Evolutionary conservation across 2,797 vertebrate genomes (phyloP), one percentile per base, ranked within the genome.

Genomic region (Austrolebias charrua): DNA sequence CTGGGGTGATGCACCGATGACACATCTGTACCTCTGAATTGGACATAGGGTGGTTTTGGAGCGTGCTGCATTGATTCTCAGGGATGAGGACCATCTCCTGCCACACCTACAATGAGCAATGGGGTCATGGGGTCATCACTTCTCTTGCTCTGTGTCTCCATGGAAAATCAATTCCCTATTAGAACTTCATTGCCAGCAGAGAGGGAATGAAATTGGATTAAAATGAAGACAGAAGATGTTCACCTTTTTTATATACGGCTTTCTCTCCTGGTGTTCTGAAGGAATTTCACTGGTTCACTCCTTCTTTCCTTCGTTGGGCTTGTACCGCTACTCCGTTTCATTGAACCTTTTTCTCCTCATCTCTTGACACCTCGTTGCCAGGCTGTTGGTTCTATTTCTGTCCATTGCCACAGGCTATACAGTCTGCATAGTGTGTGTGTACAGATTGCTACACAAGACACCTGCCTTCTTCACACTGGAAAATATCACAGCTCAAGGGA

Each of bases 361-460:
- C 88, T 90, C 89, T 83, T 80, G 82, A 86, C 86, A 89, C 71
- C 90, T 87, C 86, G 85, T 83, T 84, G 87, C 76, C 89, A 88
- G 87, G 88, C 88, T 91, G 89, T 85, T 88, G 78, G 75, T 86
- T 88, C 90, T 90, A 91, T 92, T 92, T 90, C 80, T 68, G 85
- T 89, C 74, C 75, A 60, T 59, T 54, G 86, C 90, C 28, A 60
- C 63, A 54, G 86, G 90, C 90, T 86, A 85, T 80, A 86, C 87
- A 79, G 88, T 89, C 86, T 86, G 80, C 83, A 89, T 87, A 87
- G 78, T 84, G 85, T 85, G 78, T 79, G 80, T 82, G 81, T 85
- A 85, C 72, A 75, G 84, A 87, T 83, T 82, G 68, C 76, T 74
- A 79, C 84, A 77, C 85, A 79, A 86, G 83, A 89, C 86, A 89